Base-by-base conservation (phyloP, 2,797 vertebrate species). In the Martes flavigula region DNA sequence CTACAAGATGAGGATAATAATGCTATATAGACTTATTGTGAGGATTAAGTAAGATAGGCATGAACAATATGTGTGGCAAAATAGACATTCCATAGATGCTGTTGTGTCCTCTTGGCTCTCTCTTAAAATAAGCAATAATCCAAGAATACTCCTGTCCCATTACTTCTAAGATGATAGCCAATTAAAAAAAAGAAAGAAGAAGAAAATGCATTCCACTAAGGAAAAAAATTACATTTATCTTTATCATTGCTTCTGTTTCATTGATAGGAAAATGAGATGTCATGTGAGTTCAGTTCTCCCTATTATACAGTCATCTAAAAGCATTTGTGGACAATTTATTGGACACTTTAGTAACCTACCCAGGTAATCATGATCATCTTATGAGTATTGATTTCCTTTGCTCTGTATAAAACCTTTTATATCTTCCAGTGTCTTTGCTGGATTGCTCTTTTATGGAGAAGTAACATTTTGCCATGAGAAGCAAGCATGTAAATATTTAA, bases 261-360 rank as follows among this genome's bases (percentile, higher is more conserved):
- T 87, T 78, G 77, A 87, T 79, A 92, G 7, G n/a, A 91, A 98
- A 96, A 96, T 54, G 43, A 96, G 58, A 95, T 92, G 97, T 60
- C 40, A 46, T 95, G 89, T 96, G 90, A 97, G 23, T 77, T 96
- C 32, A n/a, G 14, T 70, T 84, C 35, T 96, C 48, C 21, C 40
- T 95, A 72, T 79, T 93, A 83, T 51, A 18, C 10, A 40, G 20
- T 84, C 25, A 68, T 51, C 86, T 85, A 97, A 97, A 94, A 97
- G 83, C 68, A 98, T 96, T 98, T 97, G 81, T 1, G 68, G 2
- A 54, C 38, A 96, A 96, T 97, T 97, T 96, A 98, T 96, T 96
- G 46, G 91, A 96, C 91, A 96, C 90, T 75, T 73, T 96, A 94
- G 90, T 97, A 96, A 90, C 58, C 89, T 94, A 82, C 79, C 86